Evolutionary conservation across 2,113 vertebrate species (phyloP).

Genomic region (Pipra filicauda): DNA sequence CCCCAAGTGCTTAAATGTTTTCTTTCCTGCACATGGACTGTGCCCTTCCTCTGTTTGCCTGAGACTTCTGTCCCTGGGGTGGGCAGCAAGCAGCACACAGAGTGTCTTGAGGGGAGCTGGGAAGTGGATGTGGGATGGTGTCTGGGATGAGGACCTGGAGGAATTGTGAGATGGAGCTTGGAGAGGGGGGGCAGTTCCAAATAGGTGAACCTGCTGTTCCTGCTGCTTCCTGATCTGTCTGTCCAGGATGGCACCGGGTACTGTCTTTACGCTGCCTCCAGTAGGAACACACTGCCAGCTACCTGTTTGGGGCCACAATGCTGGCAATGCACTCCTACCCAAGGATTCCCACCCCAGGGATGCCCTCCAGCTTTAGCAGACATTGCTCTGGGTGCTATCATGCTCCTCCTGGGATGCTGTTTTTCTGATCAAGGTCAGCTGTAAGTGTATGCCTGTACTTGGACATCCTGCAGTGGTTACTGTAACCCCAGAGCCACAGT

Average conservation of each 20-base stretch:
- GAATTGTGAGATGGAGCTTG: not conserved
- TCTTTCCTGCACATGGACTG: not conserved
- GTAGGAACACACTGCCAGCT: not conserved
- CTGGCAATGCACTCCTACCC: not conserved
- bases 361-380: not conserved
- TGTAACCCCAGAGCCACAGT: not conserved
- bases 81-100: not conserved
- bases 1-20: not conserved
- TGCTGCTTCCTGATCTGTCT: not conserved
- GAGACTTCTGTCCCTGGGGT: not conserved
- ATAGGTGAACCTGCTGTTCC: not conserved
- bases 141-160: not conserved
- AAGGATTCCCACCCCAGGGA: not conserved
- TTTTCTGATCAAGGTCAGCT: not conserved
- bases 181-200: not conserved
- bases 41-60: accelerated
- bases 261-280: not conserved
- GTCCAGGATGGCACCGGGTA: not conserved
- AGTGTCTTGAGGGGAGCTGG: not conserved
- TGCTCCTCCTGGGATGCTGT: not conserved
- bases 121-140: not conserved
- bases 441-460: not conserved
- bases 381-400: not conserved
- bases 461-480: not conserved
- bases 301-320: not conserved